phyloP scores from a whole-genome alignment of 2,113 vertebrate genomes.

The Chunga burmeisteri region DNA sequence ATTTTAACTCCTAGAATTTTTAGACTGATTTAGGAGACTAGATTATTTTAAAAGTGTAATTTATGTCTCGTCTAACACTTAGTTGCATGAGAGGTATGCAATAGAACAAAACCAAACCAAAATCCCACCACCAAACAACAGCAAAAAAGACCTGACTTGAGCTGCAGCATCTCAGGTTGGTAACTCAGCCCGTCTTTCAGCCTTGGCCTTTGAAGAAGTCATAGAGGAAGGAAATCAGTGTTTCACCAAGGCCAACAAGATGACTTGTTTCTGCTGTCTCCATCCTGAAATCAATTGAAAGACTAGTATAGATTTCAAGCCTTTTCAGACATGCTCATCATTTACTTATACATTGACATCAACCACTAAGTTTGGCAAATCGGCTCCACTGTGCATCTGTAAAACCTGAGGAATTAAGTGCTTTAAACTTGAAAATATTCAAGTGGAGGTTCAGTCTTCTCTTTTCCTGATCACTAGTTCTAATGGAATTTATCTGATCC shows the following conservation, averaged over 20 bases:
- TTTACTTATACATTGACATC: neutral
- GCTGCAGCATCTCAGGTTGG: neutral
- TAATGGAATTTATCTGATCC: neutral
- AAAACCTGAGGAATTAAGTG: neutral
- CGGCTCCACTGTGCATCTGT: neutral
- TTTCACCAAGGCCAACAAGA: neutral
- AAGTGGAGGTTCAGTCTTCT: neutral
- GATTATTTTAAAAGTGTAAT: neutral
- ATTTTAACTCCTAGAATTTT: neutral
- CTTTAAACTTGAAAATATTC: neutral
- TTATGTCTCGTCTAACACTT: neutral
- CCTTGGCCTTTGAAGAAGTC: neutral
- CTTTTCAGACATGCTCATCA: neutral
- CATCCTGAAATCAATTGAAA: neutral
- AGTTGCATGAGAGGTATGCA: neutral
- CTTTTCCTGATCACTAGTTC: neutral
- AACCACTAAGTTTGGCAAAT: neutral
- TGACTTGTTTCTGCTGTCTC: neutral
- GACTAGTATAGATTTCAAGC: fast-evolving
- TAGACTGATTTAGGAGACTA: neutral
- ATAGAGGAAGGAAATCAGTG: neutral
- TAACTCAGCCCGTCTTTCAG: neutral
- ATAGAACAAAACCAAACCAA: neutral
- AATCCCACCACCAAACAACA: neutral
- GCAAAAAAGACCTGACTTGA: neutral